A percentile compares a stretch with the other conserved stretches of the same genome.
Evolutionary conservation across 2,797 vertebrate genomes (phyloP).

Genomic region (Gallinago nigripennis): DNA sequence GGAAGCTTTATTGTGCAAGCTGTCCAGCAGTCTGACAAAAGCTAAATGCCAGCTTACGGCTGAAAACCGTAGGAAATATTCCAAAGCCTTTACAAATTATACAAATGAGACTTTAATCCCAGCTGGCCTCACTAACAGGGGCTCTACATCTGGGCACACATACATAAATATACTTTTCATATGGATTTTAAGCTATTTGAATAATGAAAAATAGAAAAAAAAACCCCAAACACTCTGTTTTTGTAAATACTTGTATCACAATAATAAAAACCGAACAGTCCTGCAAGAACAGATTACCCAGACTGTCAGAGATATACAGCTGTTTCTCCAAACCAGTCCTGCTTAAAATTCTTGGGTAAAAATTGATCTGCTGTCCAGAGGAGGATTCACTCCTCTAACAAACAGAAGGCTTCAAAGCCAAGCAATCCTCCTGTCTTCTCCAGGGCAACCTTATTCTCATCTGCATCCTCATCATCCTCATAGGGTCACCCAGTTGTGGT

Average conservation of each 20-base stretch:
- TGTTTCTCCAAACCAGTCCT: background rate
- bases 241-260: background rate
- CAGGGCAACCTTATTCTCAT: background rate
- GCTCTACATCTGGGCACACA: conserved; percentile 15
- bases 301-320: background rate
- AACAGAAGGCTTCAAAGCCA: background rate
- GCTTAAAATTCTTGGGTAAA: background rate
- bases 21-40: conserved; percentile 32
- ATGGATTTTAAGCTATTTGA: conserved; percentile 32
- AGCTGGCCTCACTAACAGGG: conserved; percentile 3
- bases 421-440: background rate
- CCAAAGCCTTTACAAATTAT: conserved; percentile 59
- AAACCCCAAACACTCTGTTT: background rate
- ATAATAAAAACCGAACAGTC: background rate
- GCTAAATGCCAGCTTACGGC: conserved; percentile 29
- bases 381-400: background rate
- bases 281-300: conserved; percentile 11
- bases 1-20: conserved; percentile 44
- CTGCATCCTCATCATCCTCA: background rate
- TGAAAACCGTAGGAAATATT: conserved; percentile 31
- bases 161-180: background rate
- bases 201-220: conserved; percentile 18
- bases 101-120: conserved; percentile 63
- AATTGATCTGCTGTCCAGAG: background rate
- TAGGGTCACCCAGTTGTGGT: background rate